phyloP scores from a whole-genome alignment of 2,888 invertebrate genomes.

The Prosapia bicincta region DNA sequence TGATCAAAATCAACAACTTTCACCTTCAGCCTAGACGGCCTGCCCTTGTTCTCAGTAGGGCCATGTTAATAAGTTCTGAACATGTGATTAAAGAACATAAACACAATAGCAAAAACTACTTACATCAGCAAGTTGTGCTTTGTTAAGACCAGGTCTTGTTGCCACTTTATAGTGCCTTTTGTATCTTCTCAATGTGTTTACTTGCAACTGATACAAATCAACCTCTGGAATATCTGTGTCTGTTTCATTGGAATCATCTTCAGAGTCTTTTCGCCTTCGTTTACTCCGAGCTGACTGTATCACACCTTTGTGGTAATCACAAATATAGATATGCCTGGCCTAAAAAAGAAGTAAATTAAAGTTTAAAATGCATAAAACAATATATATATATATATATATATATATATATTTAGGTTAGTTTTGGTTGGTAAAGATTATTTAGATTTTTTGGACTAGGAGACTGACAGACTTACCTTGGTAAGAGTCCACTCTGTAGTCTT shows the following conservation, averaged over 20 bases:
- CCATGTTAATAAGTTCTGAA: no score
- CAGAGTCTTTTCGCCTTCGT: slow-evolving; percentile 87
- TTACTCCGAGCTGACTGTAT: slow-evolving; percentile 95
- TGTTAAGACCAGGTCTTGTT: slow-evolving; percentile 88
- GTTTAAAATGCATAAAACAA: no score
- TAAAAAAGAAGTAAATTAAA: slow-evolving; percentile 44
- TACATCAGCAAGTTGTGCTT: slow-evolving; percentile 95
- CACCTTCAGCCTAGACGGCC: slow-evolving; percentile 47
- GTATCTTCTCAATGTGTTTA: slow-evolving; percentile 90
- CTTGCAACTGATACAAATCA: slow-evolving; percentile 89
- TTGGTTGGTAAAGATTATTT: no score
- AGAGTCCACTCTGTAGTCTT: no score
- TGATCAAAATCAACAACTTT: no score
- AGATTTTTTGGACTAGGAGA: no score
- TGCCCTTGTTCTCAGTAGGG: no score
- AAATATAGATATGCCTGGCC: slow-evolving; percentile 95
- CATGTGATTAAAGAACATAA: no score
- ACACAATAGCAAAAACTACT: no score
- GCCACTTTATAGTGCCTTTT: slow-evolving; percentile 91
- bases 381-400: no score
- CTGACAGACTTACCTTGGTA: no score
- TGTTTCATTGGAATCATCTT: slow-evolving; percentile 92
- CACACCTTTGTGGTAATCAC: slow-evolving; percentile 93
- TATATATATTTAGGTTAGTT: no score
- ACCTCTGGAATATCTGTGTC: slow-evolving; percentile 90